Base-by-base conservation (phyloP, 2,113 vertebrate species). In the Dicerorhinus sumatrensis region DNA sequence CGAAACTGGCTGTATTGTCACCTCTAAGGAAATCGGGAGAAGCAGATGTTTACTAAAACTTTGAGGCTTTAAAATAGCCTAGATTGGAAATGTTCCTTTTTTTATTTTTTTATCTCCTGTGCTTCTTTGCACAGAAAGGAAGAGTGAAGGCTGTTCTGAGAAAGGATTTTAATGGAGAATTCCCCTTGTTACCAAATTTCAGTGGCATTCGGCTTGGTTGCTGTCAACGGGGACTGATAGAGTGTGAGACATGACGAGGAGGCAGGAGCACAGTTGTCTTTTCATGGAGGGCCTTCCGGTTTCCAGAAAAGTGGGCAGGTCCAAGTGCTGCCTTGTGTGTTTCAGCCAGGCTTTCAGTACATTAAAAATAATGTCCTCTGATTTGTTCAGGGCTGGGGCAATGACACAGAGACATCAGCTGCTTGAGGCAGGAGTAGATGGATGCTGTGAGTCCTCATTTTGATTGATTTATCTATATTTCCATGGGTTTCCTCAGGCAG, bases 21-120 rank as follows among this genome's bases (percentile, higher is more conserved):
- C 80, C 87, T 94, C 90, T 73, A 80, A 93, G 86, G 72, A 96
- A 94, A 95, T 33, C 56, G 51, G 89, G 81, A 95, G 97, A 97
- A 88, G 20, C 85, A 94, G 94, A 80, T 91, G 94, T 98, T 97
- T 98, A 92, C 90, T 89, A 65, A 96, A 97, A 79, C 1, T 48
- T 17, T 23, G 69, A 46, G 77, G 70, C 42, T 92, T 97, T 97
- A 84, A 90, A 90, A n/a, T 23, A 75, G 8, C 67, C 60, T 58
- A 13, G 80, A 51, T 0, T 77, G 80, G 94, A 87, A 48, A 79
- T 42, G 54, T 33, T 36, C 42, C 97, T 73, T 48, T 67, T 42
- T 62, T 31, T 62, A 3, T 70, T 89, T 31, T 39, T 91, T 25
- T 39, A 5, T 56, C 48, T 16, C 2, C 31, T 29, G 54, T 10